These are phyloP conservation scores for Polyergus mexicanus DNA, from an alignment of 1,140 invertebrate species.

Conservation along the genomic window DNA sequence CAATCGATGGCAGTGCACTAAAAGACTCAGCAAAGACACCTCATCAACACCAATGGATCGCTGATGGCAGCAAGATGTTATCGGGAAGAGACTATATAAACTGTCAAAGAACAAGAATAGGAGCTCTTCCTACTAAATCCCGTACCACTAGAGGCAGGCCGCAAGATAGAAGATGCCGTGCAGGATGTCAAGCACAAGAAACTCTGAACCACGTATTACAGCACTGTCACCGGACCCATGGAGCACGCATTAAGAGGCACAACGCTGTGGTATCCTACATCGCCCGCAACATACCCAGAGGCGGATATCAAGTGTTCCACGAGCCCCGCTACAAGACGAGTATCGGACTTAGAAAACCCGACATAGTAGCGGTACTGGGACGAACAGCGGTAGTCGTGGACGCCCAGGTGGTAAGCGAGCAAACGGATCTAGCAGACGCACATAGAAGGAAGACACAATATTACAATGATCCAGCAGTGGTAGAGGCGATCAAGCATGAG, in stretches of 20 bases:
- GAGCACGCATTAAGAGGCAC: background rate
- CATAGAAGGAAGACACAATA: background rate
- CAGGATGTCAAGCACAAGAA: background rate
- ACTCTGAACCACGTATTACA: constrained; percentile 2
- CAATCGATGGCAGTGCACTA: too few species aligned
- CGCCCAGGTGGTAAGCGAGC: background rate
- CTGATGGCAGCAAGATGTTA: background rate
- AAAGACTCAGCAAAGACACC: background rate
- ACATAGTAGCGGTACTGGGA: background rate
- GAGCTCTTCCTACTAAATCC: background rate
- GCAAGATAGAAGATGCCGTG: background rate
- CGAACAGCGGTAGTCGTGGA: background rate
- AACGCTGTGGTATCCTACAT: background rate
- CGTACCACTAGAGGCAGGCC: background rate
- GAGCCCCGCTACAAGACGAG: background rate
- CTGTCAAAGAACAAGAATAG: background rate
- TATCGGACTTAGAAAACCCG: background rate
- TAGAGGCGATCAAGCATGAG: fast-evolving
- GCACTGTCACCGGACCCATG: background rate
- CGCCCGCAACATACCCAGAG: fast-evolving
- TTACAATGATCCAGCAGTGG: background rate
- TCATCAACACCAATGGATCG: constrained; percentile 52
- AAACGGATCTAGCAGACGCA: background rate
- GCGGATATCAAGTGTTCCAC: background rate
- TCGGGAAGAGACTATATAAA: constrained; percentile 11